Evolutionary conservation across 2,113 vertebrate genomes (phyloP).

Genomic region (Corythornis vintsioides): DNA sequence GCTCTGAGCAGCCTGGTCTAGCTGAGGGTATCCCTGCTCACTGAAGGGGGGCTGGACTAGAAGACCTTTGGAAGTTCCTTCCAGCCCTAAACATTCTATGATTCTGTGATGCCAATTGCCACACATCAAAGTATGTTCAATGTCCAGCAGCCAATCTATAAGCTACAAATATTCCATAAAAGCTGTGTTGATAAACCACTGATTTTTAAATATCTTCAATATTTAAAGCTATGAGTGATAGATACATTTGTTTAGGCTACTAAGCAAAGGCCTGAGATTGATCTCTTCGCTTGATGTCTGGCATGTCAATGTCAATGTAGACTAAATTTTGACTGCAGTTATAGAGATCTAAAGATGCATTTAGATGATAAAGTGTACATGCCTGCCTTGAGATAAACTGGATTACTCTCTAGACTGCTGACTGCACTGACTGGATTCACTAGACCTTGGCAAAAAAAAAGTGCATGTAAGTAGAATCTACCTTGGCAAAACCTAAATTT

Average conservation of each 20-base stretch:
- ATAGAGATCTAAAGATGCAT: background rate
- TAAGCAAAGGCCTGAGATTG: background rate
- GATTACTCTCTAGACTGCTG: background rate
- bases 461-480: background rate
- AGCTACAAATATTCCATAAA: background rate
- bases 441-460: background rate
- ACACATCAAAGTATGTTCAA: background rate
- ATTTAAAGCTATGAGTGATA: background rate
- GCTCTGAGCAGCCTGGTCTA: no score
- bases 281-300: background rate
- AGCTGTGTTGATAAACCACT: background rate
- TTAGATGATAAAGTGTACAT: background rate
- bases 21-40: no score
- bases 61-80: no score
- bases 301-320: fast-evolving
- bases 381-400: fast-evolving
- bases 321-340: background rate
- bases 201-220: background rate
- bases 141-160: background rate
- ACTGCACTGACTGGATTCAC: background rate
- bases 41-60: no score
- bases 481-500: background rate
- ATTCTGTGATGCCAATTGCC: background rate
- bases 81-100: no score
- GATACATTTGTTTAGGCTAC: background rate